A percentile compares a stretch with the other conserved stretches of the same genome.
phyloP scores from a whole-genome alignment of 2,888 invertebrate species.

The Acanthoscelides obtectus region DNA sequence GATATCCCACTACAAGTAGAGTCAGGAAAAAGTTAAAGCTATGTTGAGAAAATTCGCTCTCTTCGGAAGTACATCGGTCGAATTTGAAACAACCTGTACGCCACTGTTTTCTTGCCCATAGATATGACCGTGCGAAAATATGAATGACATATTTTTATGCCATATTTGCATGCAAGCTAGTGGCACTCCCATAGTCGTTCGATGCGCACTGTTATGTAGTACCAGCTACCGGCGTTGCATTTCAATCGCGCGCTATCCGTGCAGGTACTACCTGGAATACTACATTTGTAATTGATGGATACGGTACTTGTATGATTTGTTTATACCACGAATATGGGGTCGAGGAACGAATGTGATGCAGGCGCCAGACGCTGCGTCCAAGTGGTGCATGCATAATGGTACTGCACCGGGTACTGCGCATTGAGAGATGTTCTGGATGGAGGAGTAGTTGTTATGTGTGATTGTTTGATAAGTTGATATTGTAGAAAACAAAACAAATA shows the following conservation, averaged over 20 bases:
- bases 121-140: slow-evolving; percentile 36
- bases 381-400: too few relatives aligned
- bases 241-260: slow-evolving; percentile 20
- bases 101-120: neutral
- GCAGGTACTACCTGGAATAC: slow-evolving; percentile 23
- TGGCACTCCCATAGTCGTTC: slow-evolving; percentile 27
- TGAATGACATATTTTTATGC: slow-evolving; percentile 37
- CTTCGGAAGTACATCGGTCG: too few relatives aligned
- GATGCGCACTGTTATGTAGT: slow-evolving; percentile 28
- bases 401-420: too few relatives aligned
- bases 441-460: neutral
- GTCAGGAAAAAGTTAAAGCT: too few relatives aligned
- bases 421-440: neutral
- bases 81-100: too few relatives aligned
- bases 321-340: neutral
- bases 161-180: slow-evolving; percentile 28
- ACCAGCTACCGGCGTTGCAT: slow-evolving; percentile 21
- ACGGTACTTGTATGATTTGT: slow-evolving; percentile 7
- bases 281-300: slow-evolving; percentile 26
- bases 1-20: too few relatives aligned
- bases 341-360: neutral
- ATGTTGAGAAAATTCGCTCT: too few relatives aligned
- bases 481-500: neutral
- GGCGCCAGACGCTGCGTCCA: neutral
- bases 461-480: neutral